These are phyloP conservation scores for Chironomus tepperi DNA, from an alignment of 1,140 invertebrate species.

Conservation along the genomic window DNA sequence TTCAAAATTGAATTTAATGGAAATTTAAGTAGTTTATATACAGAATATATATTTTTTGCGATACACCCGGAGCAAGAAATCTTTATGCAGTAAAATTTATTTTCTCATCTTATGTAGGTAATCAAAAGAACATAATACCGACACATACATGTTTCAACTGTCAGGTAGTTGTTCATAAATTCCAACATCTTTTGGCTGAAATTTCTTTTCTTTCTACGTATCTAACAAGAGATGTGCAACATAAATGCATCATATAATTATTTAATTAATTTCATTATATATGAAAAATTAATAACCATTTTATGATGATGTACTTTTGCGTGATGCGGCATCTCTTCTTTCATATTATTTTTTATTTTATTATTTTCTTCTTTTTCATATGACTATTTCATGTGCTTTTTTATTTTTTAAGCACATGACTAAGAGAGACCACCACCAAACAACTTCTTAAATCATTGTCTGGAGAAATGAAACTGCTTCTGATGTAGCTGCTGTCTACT, in stretches of 20 bases:
- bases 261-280: slow-evolving; percentile 15
- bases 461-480: too few relatives aligned
- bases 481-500: too few relatives aligned
- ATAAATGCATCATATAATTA: not conserved
- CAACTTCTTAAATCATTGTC: too few relatives aligned
- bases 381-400: too few relatives aligned
- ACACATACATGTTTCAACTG: not conserved
- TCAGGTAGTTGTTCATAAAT: not conserved
- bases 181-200: too few relatives aligned
- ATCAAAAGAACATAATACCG: slow-evolving; percentile 7
- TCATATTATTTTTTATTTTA: not conserved
- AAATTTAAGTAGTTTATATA: not conserved
- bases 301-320: slow-evolving; percentile 1
- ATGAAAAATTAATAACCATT: slow-evolving; percentile 10
- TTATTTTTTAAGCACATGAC: too few relatives aligned
- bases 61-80: not conserved
- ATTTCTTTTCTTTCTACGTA: not conserved
- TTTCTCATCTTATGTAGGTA: not conserved
- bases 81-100: not conserved
- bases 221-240: not conserved
- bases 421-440: not conserved
- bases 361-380: not conserved
- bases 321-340: not conserved
- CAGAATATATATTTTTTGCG: not conserved
- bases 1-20: not conserved